Conservation (phyloP, 1,140 invertebrate species). For the Brevipalpus yothersi region DNA sequence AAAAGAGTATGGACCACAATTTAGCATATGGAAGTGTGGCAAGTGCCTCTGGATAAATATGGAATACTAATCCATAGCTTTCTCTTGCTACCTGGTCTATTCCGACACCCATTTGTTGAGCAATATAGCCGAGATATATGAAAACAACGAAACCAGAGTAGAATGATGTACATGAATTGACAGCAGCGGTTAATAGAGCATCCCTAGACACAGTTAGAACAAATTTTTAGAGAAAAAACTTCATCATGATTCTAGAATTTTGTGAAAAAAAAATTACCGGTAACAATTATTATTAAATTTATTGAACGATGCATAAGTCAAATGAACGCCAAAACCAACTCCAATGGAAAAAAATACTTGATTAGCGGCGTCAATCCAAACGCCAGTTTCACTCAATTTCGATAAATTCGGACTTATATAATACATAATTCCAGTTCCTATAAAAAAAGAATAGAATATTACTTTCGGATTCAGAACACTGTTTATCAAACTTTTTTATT, state of each 20-base stretch:
- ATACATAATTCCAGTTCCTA: conserved; percentile 17
- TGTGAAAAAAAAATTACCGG: conserved; percentile 25
- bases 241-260: not conserved
- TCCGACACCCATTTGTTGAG: conserved; percentile 45
- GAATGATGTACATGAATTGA: conserved; percentile 69
- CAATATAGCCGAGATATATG: conserved; percentile 76
- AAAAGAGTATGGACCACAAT: conserved; percentile 71
- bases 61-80: conserved; percentile 57
- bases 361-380: conserved; percentile 74
- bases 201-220: conserved; percentile 14
- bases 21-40: conserved; percentile 60
- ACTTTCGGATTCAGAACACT: not conserved
- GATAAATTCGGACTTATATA: conserved; percentile 24
- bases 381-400: conserved; percentile 28
- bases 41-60: conserved; percentile 75
- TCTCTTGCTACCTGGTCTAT: conserved; percentile 65
- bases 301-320: conserved; percentile 72
- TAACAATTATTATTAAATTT: conserved; percentile 60
- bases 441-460: not conserved
- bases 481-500: not conserved
- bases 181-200: conserved; percentile 25
- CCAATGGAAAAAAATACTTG: conserved; percentile 69
- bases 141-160: conserved; percentile 84
- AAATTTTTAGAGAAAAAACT: not conserved
- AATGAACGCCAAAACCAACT: conserved; percentile 66